Conservation (phyloP, 2,888 invertebrate species). For the Calliopum simillimum region DNA sequence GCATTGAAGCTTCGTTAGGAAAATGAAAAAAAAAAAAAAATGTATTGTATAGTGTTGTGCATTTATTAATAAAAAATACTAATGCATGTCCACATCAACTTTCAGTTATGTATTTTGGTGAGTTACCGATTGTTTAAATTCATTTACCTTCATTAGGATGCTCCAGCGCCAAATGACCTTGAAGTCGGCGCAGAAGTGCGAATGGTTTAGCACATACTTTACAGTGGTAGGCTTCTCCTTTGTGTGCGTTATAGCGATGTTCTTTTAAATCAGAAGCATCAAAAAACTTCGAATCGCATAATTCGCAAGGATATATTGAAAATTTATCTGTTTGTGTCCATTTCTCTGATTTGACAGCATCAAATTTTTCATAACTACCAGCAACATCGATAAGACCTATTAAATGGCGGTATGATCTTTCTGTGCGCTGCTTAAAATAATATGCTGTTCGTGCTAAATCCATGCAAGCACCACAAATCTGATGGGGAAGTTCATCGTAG, state of each 20-base stretch:
- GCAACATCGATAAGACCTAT: conserved; percentile 48
- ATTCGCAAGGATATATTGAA: conserved; percentile 59
- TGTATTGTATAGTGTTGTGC: too few species aligned
- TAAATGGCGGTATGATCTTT: conserved; percentile 60
- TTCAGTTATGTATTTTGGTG: too few species aligned
- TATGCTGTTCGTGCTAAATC: conserved; percentile 59
- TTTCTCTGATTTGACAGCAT: conserved; percentile 26
- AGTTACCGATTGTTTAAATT: too few species aligned
- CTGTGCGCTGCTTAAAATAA: conserved; percentile 62
- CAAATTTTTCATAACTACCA: not conserved
- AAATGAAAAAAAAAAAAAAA: too few species aligned
- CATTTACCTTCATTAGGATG: conserved; percentile 52
- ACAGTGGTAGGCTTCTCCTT: conserved; percentile 57
- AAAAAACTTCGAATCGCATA: conserved; percentile 61
- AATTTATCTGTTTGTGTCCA: conserved; percentile 62
- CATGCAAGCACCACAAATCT: conserved; percentile 62
- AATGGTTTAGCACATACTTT: conserved; percentile 68
- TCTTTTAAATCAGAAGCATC: conserved; percentile 53
- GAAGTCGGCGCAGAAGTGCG: conserved; percentile 66
- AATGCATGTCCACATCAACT: too few species aligned
- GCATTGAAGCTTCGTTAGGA: conserved; percentile 42
- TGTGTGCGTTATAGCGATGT: conserved; percentile 54
- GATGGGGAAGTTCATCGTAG: conserved; percentile 64
- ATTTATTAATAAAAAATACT: conserved; percentile 23
- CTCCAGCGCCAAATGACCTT: conserved; percentile 61